Evolutionary conservation across 2,113 vertebrate genomes (phyloP).

Genomic region (Turnix velox): DNA sequence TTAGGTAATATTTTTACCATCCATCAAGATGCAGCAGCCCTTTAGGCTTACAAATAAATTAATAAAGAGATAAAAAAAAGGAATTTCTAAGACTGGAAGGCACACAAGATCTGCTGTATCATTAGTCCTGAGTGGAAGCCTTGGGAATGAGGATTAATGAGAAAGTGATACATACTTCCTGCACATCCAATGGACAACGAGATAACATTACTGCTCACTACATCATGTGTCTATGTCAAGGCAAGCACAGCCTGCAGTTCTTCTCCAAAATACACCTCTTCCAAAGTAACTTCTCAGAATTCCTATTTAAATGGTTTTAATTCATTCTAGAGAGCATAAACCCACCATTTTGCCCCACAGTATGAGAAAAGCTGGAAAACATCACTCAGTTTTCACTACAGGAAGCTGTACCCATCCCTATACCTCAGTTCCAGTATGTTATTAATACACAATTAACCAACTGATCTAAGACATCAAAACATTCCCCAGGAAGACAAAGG

Average conservation of each 20-base stretch:
- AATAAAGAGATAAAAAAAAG: not conserved
- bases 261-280: not conserved
- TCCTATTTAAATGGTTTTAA: not conserved
- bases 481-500: not conserved
- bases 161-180: not conserved
- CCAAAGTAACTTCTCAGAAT: not conserved
- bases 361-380: not conserved
- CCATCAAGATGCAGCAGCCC: not conserved
- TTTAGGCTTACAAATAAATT: not conserved
- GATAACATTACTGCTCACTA: not conserved
- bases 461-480: not conserved
- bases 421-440: not conserved
- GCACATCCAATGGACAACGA: not conserved
- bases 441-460: not conserved
- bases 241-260: not conserved
- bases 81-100: not conserved
- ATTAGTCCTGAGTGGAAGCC: not conserved
- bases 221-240: not conserved
- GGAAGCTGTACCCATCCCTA: not conserved
- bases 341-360: not conserved
- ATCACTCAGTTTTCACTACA: not conserved
- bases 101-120: not conserved
- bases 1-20: not conserved
- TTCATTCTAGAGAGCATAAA: not conserved
- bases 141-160: not conserved